A percentile compares a stretch with the other conserved stretches of the same genome.
Evolutionary conservation across 2,888 invertebrate genomes (phyloP).

Genomic region (Rotaria macrura): DNA sequence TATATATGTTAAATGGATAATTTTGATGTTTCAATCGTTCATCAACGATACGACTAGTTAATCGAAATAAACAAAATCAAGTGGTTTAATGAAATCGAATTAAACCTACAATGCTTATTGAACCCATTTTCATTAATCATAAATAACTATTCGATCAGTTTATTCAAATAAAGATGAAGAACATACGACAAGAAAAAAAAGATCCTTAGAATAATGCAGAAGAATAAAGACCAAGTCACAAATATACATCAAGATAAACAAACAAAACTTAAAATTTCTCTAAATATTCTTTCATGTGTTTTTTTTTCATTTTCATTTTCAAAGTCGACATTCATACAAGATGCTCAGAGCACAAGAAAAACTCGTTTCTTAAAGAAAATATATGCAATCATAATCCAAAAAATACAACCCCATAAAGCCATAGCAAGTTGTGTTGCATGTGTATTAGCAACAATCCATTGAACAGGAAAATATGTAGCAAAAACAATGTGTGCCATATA

Average conservation of each 20-base stretch:
- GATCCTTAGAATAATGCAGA: background rate
- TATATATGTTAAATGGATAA: too few species aligned
- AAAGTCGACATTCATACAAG: too few species aligned
- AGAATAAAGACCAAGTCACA: background rate
- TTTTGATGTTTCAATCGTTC: too few species aligned
- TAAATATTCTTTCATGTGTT: too few species aligned
- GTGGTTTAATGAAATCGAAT: too few species aligned
- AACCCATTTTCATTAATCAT: background rate
- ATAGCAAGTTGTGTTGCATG: conserved; percentile 62
- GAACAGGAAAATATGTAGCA: conserved; percentile 63
- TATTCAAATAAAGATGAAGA: background rate
- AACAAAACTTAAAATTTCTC: background rate
- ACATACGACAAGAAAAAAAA: background rate
- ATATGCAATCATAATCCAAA: conserved; percentile 65
- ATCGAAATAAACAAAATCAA: too few species aligned
- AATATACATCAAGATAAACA: background rate
- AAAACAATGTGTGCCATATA: conserved; percentile 75
- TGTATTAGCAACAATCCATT: conserved; percentile 53
- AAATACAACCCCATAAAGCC: conserved; percentile 62
- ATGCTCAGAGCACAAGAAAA: background rate
- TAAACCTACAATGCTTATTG: too few species aligned
- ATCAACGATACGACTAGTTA: too few species aligned
- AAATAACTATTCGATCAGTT: background rate
- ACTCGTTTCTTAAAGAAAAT: background rate
- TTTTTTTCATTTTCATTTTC: too few species aligned